A percentile compares a stretch with the other conserved stretches of the same genome.
These are phyloP conservation scores for Riparia riparia DNA, from an alignment of 2,113 vertebrate species.

Conservation along the genomic window DNA sequence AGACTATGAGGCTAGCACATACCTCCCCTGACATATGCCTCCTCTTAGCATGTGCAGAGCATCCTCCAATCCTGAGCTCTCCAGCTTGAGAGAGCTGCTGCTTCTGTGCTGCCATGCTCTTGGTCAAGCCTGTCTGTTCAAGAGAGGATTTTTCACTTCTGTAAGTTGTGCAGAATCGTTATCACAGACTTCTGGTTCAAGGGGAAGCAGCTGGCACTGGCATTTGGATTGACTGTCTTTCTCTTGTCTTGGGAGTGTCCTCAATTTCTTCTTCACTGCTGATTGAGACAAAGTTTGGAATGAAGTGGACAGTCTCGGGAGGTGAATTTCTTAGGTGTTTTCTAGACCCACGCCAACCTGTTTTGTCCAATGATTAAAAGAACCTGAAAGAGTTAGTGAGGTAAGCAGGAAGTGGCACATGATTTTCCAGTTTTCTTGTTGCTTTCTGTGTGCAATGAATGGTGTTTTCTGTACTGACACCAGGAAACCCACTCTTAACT, in stretches of 20 bases:
- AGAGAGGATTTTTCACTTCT: not conserved
- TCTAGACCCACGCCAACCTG: not conserved
- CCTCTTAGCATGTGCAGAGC: rapidly evolving
- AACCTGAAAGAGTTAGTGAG: not conserved
- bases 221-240: slow-evolving; percentile 81
- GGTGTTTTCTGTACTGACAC: not conserved
- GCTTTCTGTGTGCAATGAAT: not conserved
- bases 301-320: slow-evolving; percentile 86
- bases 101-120: not conserved
- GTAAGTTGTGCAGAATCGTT: slow-evolving; percentile 82
- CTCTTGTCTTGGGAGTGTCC: slow-evolving; percentile 82
- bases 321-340: slow-evolving; percentile 60
- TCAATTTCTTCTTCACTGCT: slow-evolving; percentile 86
- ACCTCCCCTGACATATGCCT: not conserved
- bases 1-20: rapidly evolving
- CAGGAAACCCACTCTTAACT: not conserved
- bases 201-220: slow-evolving; percentile 84
- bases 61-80: not conserved
- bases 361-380: not conserved
- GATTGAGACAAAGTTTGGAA: slow-evolving; percentile 80
- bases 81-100: not conserved
- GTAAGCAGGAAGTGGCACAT: not conserved
- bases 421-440: not conserved
- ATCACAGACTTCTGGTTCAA: slow-evolving; percentile 87
- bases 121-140: not conserved